Base-by-base conservation (phyloP, 2,888 invertebrate species). In the Andricus curvator region DNA sequence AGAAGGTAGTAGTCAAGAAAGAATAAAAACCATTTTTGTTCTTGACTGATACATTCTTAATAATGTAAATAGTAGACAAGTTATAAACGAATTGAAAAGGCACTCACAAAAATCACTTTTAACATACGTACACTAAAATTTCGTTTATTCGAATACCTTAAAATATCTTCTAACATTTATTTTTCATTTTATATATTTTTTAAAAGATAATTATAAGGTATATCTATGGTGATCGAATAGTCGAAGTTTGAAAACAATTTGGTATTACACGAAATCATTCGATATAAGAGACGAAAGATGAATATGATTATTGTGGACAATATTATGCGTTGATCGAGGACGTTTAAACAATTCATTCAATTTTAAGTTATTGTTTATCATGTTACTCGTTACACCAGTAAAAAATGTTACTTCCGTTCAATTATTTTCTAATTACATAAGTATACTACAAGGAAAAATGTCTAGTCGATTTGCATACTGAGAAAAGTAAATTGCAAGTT, bases 71-170 rank as follows among this genome's bases (percentile, higher is more conserved):
- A 74, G 51, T 74, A 74, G 56, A 4, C 48, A 56, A n/a, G 33
- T 51, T 68, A 29, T 56, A 13, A 74, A 74, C 51, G 56, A 74
- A 74, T 74, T 56, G 33, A 74, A 74, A 56, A 74, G 74, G 33
- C 33, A 70, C 70, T 70, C 29, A 29, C 17, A 51, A 70, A 51
- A 70, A 4, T 13, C 25, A 22, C 29, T 70, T 51, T 70, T 51
- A 70, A 9, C 11, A 67, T 67, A n/a, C 1, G 44, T 67, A 41
- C 13, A 22, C 48, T 44, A 68, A 68, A 68, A 44, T 13, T 48
- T 44, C 8, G 25, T 6, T 44, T n/a, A 37, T 25, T 33, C n/a
- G 51, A 56, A 74, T 74, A 13, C 25, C 5, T 25, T 29, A 9
- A 70, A 70, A 29, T 17, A 51, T 51, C 15, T 15, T 62, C 5